Conservation (phyloP, 2,888 invertebrate species). For the Platynereis dumerilii region DNA sequence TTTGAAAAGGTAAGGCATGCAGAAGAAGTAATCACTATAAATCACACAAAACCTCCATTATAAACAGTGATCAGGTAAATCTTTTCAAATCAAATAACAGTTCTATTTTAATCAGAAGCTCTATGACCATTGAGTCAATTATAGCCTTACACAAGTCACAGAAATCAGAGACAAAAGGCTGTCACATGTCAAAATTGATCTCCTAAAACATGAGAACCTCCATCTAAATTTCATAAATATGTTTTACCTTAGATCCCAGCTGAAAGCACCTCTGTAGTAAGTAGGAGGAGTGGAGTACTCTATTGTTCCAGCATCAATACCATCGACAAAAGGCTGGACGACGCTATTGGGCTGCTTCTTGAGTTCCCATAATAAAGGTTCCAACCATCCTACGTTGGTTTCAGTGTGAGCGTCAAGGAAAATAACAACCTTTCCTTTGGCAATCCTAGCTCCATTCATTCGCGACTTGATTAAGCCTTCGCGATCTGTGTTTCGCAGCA, state of each 20-base stretch:
- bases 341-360: constrained; percentile 34
- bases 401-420: constrained; percentile 41
- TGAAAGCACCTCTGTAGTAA: constrained; percentile 39
- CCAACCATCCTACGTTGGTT: constrained; percentile 39
- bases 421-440: constrained; percentile 32
- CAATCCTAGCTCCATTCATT: constrained; percentile 33
- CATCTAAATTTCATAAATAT: too few relatives aligned
- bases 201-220: too few relatives aligned
- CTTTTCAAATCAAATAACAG: too few relatives aligned
- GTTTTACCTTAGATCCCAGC: constrained; percentile 41
- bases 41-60: too few relatives aligned
- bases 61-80: too few relatives aligned
- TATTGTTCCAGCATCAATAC: constrained; percentile 36
- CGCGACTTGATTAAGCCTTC: constrained; percentile 37
- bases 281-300: constrained; percentile 31
- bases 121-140: too few relatives aligned
- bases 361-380: constrained; percentile 37
- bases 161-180: too few relatives aligned
- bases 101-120: too few relatives aligned
- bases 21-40: too few relatives aligned
- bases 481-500: constrained; percentile 34
- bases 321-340: constrained; percentile 42
- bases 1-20: too few relatives aligned
- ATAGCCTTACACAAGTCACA: too few relatives aligned
- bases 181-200: too few relatives aligned